Conservation (phyloP, 2,888 invertebrate species). For the Caenorhabditis sp. region DNA sequence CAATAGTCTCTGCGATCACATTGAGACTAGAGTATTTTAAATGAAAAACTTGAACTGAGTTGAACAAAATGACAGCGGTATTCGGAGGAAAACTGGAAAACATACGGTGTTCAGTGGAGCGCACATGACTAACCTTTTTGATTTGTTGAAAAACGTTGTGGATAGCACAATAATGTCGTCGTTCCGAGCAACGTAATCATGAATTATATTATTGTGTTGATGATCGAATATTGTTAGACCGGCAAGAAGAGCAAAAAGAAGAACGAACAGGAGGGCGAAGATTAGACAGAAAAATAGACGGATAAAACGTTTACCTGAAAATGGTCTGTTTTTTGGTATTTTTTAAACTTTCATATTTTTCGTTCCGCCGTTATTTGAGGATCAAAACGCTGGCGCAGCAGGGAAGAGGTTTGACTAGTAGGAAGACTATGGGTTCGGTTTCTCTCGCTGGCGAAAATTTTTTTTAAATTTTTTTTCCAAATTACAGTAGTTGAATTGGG, state of each 20-base stretch:
- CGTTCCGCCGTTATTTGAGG: no score
- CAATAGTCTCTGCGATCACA: constrained; percentile 30
- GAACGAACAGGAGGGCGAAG: constrained; percentile 22
- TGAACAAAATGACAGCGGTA: constrained; percentile 63
- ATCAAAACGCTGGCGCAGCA: no score
- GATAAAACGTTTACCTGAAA: constrained; percentile 30
- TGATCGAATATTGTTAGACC: constrained; percentile 48
- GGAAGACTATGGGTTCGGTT: no score
- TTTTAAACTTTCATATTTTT: no score
- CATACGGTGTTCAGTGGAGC: no score
- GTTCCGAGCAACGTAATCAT: constrained; percentile 42
- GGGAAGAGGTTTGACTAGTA: no score
- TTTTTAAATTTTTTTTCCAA: no score
- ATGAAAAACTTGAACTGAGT: constrained; percentile 58
- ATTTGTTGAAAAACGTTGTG: constrained; percentile 41
- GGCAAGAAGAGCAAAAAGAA: constrained; percentile 24
- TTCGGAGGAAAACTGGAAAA: constrained; percentile 44
- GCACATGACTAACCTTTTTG: constrained; percentile 18
- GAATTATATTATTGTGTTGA: constrained; percentile 51
- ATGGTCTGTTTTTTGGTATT: background rate
- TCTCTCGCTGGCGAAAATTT: no score
- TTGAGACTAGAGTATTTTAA: constrained; percentile 34
- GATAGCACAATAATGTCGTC: constrained; percentile 48
- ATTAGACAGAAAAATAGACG: constrained; percentile 26
- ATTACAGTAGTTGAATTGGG: no score